Percentiles rank a stretch among this genome's conserved stretches.
phyloP scores from a whole-genome alignment of 2,797 vertebrate species.

The Pterois miles region DNA sequence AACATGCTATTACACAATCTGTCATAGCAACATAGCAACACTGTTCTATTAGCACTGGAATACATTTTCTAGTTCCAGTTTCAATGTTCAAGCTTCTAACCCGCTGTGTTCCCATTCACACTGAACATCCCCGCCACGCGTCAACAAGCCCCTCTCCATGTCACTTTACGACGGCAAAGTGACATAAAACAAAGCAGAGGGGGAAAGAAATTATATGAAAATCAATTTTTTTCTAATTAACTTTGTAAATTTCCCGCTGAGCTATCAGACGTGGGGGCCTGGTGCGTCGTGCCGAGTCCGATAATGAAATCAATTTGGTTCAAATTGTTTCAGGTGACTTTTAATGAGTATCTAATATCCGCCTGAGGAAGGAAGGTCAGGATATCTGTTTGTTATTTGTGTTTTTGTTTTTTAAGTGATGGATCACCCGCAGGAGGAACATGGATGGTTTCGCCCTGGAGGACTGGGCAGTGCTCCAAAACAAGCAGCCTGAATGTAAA shows the following conservation, averaged over 20 bases:
- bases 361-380: slow-evolving; percentile 82
- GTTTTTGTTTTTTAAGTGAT: slow-evolving; percentile 67
- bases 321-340: slow-evolving; percentile 88
- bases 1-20: slow-evolving; percentile 47
- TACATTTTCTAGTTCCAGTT: slow-evolving; percentile 27
- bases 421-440: slow-evolving; percentile 73
- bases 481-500: slow-evolving; percentile 74
- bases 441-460: slow-evolving; percentile 67
- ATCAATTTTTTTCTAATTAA: slow-evolving; percentile 90
- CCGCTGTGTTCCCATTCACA: slow-evolving; percentile 29
- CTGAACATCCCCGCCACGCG: neutral
- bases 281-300: slow-evolving; percentile 87
- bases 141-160: slow-evolving; percentile 24
- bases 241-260: slow-evolving; percentile 97
- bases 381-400: slow-evolving; percentile 78
- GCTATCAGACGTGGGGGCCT: slow-evolving; percentile 88
- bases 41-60: slow-evolving; percentile 21
- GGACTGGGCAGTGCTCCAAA: slow-evolving; percentile 75
- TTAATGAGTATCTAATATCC: slow-evolving; percentile 85
- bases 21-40: slow-evolving; percentile 20
- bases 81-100: slow-evolving; percentile 29
- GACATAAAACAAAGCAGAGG: slow-evolving; percentile 28
- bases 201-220: slow-evolving; percentile 65
- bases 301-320: slow-evolving; percentile 99
- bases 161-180: slow-evolving; percentile 34